These are phyloP conservation scores for Parasteatoda tepidariorum DNA, from an alignment of 1,140 invertebrate species.

Conservation along the genomic window DNA sequence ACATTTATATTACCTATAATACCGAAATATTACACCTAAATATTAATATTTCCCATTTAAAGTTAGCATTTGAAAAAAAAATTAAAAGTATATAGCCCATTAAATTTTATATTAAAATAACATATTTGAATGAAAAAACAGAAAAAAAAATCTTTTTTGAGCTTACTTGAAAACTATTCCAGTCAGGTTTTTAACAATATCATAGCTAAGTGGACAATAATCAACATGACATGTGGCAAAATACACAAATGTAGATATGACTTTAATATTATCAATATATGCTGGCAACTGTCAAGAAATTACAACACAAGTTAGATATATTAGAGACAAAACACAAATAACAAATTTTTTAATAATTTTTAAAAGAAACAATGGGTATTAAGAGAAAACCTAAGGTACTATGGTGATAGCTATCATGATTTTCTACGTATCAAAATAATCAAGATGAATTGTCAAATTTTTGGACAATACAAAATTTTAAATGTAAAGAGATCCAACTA, in stretches of 20 bases:
- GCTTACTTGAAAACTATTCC: constrained; percentile 2
- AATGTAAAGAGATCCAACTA: no score
- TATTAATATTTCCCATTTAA: not conserved
- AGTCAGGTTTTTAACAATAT: not conserved
- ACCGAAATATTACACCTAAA: not conserved
- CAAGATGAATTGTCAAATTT: no score
- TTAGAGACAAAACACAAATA: no score
- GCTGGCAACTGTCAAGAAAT: not conserved
- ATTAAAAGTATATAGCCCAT: not conserved
- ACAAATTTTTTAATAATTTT: no score
- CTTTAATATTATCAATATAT: not conserved
- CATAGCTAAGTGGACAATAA: not conserved
- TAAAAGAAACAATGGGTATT: no score
- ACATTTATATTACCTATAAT: not conserved
- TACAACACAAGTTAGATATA: not conserved
- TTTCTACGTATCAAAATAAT: no score
- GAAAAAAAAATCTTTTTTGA: not conserved
- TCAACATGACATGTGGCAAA: not conserved
- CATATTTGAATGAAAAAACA: not conserved
- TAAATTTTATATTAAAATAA: not conserved
- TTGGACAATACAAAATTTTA: no score
- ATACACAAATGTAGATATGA: not conserved
- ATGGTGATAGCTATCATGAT: no score
- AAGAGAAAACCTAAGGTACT: no score
- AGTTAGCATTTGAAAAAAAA: not conserved